Percentiles rank a stretch among this genome's conserved stretches.
Conservation (phyloP, 2,888 invertebrate species). For the Pristionchus mayeri region DNA sequence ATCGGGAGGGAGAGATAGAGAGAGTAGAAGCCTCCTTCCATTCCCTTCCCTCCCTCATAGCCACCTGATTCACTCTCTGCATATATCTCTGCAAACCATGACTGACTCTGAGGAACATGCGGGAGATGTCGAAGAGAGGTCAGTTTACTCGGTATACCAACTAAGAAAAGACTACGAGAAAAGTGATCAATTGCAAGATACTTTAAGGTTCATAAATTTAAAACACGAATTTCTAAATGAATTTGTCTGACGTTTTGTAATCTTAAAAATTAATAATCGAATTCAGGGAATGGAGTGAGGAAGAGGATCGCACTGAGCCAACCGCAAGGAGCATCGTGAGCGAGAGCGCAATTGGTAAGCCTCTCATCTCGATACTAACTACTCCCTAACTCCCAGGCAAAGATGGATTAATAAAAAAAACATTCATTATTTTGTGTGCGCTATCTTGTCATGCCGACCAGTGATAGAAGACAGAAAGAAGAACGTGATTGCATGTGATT, state of each 20-base stretch:
- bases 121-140: constrained; percentile 9
- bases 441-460: too few species aligned
- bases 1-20: neutral
- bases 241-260: neutral
- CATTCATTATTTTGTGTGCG: too few species aligned
- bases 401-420: too few species aligned
- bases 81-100: neutral
- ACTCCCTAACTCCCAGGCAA: too few species aligned
- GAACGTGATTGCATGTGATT: too few species aligned
- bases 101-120: constrained; percentile 6
- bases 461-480: too few species aligned
- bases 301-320: neutral
- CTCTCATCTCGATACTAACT: neutral
- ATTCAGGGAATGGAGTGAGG: constrained; percentile 17
- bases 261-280: too few species aligned
- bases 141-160: too few species aligned
- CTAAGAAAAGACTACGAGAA: too few species aligned
- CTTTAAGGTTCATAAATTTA: too few species aligned
- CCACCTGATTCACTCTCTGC: neutral
- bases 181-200: too few species aligned
- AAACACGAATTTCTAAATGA: neutral
- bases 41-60: too few species aligned
- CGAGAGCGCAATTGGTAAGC: constrained; percentile 30
- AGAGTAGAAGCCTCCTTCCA: neutral
- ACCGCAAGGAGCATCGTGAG: constrained; percentile 39